These are phyloP conservation scores for Chromobotia macracanthus DNA, from an alignment of 2,797 vertebrate species.

Conservation along the genomic window DNA sequence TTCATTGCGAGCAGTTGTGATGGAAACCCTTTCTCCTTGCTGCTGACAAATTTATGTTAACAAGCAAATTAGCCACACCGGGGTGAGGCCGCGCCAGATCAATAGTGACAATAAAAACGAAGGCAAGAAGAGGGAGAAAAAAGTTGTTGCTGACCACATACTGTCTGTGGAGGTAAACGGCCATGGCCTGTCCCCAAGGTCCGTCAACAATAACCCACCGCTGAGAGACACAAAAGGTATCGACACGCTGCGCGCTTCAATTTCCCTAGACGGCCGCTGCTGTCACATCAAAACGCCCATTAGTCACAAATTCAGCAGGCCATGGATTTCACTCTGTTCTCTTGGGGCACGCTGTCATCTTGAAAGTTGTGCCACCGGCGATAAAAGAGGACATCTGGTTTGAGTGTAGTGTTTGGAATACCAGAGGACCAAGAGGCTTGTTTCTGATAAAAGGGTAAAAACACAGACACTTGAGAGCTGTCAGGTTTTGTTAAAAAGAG, in stretches of 20 bases:
- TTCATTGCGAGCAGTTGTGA: constrained; percentile 57
- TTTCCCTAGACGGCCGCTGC: constrained; percentile 89
- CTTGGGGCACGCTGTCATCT: constrained; percentile 83
- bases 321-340: constrained; percentile 81
- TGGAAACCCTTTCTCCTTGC: constrained; percentile 56
- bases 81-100: constrained; percentile 80
- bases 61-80: constrained; percentile 93
- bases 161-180: constrained; percentile 88
- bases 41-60: constrained; percentile 90
- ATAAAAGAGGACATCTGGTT: constrained; percentile 83
- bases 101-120: constrained; percentile 89
- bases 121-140: too few relatives aligned
- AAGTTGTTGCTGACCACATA: constrained; percentile 92
- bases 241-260: constrained; percentile 87
- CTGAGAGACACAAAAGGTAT: constrained; percentile 95
- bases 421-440: constrained; percentile 72
- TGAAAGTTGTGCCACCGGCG: constrained; percentile 89
- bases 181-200: constrained; percentile 85
- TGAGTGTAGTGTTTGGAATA: constrained; percentile 80
- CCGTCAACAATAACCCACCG: constrained; percentile 90
- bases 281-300: constrained; percentile 99
- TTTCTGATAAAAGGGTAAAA: constrained; percentile 77
- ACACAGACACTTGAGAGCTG: constrained; percentile 77
- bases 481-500: constrained; percentile 75
- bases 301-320: constrained; percentile 96